Conservation (phyloP, 2,888 invertebrate genomes). For the Drosophila nigritarsus region DNA sequence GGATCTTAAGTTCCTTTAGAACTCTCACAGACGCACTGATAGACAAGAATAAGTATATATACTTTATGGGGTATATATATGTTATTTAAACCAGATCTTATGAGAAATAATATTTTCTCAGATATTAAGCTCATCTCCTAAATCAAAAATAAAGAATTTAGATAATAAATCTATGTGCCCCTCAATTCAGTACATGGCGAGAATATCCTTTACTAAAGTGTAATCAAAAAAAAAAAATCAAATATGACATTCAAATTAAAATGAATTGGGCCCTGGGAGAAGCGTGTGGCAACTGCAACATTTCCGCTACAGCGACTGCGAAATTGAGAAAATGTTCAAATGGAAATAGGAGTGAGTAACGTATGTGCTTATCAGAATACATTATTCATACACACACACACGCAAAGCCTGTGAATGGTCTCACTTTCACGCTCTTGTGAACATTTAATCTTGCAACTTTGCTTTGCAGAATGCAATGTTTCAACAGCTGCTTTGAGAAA, state of each 20-base stretch:
- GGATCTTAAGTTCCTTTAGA: neutral
- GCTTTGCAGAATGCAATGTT: neutral
- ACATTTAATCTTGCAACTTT: constrained; percentile 12
- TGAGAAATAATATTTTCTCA: neutral
- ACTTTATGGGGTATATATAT: neutral
- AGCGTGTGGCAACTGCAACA: constrained; percentile 22
- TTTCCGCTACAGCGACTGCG: constrained; percentile 3
- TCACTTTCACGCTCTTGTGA: neutral
- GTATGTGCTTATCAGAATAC: neutral
- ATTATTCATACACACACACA: neutral
- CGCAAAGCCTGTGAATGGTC: no score
- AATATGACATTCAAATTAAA: constrained; percentile 43
- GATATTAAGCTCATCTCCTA: neutral
- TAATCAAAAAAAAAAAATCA: neutral
- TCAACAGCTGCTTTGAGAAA: neutral
- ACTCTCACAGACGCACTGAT: neutral
- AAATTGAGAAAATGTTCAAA: constrained; percentile 11
- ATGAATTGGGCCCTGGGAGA: constrained; percentile 34
- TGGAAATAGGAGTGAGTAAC: neutral
- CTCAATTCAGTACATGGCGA: neutral
- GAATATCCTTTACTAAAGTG: no score
- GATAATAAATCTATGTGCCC: neutral
- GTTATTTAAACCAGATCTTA: neutral
- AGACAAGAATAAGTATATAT: neutral
- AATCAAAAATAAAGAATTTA: neutral